phyloP scores from a whole-genome alignment of 2,113 vertebrate species.

The Vireo altiloquus region DNA sequence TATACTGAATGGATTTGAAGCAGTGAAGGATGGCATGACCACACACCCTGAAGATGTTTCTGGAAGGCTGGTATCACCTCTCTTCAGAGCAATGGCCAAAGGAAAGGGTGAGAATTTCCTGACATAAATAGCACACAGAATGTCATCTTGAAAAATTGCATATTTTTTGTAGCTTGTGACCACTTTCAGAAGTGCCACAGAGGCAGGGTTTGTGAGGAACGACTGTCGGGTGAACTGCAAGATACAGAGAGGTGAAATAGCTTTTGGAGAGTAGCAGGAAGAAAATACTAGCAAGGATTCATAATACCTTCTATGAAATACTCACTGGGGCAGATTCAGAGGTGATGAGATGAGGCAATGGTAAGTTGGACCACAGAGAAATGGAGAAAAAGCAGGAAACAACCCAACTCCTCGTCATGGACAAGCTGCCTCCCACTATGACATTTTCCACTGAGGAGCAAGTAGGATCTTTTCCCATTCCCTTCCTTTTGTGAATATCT shows the following conservation, averaged over 20 bases:
- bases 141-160: neutral
- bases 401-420: neutral
- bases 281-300: neutral
- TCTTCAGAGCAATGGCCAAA: conserved; percentile 54
- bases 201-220: neutral
- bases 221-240: neutral
- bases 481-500: neutral
- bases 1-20: conserved; percentile 52
- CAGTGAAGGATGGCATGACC: conserved; percentile 63
- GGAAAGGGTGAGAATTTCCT: conserved; percentile 49
- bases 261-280: neutral
- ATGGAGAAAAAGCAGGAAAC: neutral
- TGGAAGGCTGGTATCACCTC: conserved; percentile 30
- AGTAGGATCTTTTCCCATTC: neutral
- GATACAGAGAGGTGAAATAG: neutral
- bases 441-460: neutral
- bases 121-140: neutral
- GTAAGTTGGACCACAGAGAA: neutral
- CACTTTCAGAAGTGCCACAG: neutral
- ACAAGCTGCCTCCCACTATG: neutral
- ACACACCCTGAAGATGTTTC: conserved; percentile 54
- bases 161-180: neutral
- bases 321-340: neutral
- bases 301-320: neutral
- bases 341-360: neutral